A percentile compares a stretch with the other conserved stretches of the same genome.
Conservation (phyloP, 2,113 vertebrate species). For the Pardalotus punctatus region DNA sequence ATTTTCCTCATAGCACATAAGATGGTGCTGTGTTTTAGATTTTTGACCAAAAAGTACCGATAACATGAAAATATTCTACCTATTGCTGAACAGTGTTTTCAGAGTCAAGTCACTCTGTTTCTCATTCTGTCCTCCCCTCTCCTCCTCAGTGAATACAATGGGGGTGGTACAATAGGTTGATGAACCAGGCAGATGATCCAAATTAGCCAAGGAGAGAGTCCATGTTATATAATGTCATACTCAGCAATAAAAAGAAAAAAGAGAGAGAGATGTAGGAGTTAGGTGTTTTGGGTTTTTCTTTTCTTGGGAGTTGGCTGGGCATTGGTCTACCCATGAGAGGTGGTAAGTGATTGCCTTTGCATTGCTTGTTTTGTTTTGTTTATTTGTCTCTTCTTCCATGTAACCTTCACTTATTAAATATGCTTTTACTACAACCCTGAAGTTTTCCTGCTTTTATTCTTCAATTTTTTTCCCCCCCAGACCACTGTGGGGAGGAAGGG, state of each 20-base stretch:
- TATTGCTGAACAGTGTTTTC: neutral
- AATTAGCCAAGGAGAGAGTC: neutral
- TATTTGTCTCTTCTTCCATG: neutral
- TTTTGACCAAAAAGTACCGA: neutral
- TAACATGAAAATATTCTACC: neutral
- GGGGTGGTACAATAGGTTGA: neutral
- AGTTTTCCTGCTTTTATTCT: neutral
- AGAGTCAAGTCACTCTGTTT: neutral
- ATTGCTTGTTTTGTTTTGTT: neutral
- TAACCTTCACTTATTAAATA: neutral
- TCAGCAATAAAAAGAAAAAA: neutral
- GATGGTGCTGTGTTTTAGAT: neutral
- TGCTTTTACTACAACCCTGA: neutral
- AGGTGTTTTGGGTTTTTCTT: neutral
- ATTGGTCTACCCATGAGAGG: rapidly evolving
- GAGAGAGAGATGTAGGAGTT: neutral
- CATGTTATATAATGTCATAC: rapidly evolving
- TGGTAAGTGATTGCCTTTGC: neutral
- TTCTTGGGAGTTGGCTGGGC: rapidly evolving
- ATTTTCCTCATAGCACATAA: neutral
- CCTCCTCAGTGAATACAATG: neutral
- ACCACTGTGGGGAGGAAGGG: rapidly evolving
- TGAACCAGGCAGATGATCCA: neutral
- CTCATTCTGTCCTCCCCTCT: neutral
- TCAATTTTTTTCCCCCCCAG: neutral